Evolutionary conservation across 2,797 vertebrate species (phyloP).

Genomic region (Emys orbicularis): DNA sequence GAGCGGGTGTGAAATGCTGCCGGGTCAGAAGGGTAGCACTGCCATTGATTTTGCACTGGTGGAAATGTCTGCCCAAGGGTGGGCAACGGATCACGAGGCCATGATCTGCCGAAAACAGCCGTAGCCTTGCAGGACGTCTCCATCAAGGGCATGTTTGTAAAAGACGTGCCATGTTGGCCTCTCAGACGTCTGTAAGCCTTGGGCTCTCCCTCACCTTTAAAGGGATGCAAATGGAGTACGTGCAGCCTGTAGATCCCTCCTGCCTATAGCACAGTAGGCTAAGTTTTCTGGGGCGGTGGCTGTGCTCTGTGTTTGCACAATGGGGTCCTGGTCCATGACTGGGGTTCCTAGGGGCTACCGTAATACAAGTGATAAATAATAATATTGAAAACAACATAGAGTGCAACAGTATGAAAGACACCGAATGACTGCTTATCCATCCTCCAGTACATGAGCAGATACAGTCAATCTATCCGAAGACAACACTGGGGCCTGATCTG

Average conservation of each 20-base stretch:
- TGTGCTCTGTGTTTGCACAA: background rate
- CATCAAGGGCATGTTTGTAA: accelerated
- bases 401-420: accelerated
- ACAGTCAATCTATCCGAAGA: background rate
- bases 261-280: background rate
- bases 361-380: background rate
- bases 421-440: accelerated
- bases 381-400: accelerated
- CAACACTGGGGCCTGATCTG: background rate
- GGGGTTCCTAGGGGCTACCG: background rate
- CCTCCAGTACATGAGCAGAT: background rate
- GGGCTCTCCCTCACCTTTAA: background rate
- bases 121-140: background rate
- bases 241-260: accelerated
- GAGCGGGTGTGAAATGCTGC: background rate
- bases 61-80: background rate
- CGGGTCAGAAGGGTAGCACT: background rate
- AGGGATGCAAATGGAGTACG: background rate
- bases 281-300: background rate
- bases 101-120: background rate
- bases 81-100: background rate
- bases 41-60: accelerated
- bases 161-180: background rate
- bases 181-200: background rate
- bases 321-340: background rate